phyloP scores from a whole-genome alignment of 2,113 vertebrate genomes.

The Podilymbus podiceps region DNA sequence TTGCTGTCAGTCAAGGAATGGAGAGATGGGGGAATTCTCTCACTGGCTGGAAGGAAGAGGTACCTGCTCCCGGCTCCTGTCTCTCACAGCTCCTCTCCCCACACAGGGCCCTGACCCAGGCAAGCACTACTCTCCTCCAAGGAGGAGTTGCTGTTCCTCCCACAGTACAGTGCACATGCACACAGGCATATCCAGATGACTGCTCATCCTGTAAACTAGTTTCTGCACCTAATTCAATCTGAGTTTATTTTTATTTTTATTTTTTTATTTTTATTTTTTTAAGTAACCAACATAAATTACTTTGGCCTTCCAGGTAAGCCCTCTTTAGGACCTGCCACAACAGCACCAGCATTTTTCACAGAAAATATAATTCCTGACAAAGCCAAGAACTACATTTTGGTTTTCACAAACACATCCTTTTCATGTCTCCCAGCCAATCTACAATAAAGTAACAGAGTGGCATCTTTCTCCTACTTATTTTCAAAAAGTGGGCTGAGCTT shows the following conservation, averaged over 20 bases:
- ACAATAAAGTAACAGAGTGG: background rate
- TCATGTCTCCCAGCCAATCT: background rate
- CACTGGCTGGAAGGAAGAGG: background rate
- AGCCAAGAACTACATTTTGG: background rate
- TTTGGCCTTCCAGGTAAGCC: background rate
- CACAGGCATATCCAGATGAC: background rate
- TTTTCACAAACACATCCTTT: background rate
- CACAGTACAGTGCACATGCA: background rate
- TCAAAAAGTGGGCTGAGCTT: background rate
- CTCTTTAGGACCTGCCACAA: background rate
- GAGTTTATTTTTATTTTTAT: background rate
- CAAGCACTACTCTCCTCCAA: background rate
- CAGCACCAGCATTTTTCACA: accelerated
- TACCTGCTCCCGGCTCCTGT: background rate
- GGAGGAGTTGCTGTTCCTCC: background rate
- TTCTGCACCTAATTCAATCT: background rate
- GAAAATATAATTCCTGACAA: background rate
- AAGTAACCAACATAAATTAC: background rate
- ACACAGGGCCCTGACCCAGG: background rate
- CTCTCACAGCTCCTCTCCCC: background rate
- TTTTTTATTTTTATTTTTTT: background rate
- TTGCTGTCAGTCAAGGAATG: background rate
- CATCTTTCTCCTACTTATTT: background rate
- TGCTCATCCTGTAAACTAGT: background rate
- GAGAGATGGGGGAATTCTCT: background rate